Base-by-base conservation (phyloP, 2,888 invertebrate genomes). In the Cistogaster globosa region DNA sequence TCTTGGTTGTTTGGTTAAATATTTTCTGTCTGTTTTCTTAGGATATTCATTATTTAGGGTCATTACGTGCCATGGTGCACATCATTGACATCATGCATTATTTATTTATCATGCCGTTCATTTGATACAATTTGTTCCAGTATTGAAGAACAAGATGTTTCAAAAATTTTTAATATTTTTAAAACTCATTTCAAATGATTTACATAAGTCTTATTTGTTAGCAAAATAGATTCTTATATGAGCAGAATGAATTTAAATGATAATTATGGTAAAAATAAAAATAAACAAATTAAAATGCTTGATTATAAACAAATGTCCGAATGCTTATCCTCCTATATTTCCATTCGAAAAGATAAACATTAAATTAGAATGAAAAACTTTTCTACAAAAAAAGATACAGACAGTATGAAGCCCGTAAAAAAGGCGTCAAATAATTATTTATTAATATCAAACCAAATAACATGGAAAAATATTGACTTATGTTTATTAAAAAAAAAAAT, bases 261-360 rank as follows among this genome's bases (percentile, higher is more conserved):
- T 36, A 38, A 55, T 53, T 57, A 26, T 45, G 8, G 8, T 51
- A 57, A 36, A 42, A 63, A 71, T 65, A 65, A 26, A 72, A 58
- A 38, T 7, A 7, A 38, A 38, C 45, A 63, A 67, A 65, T 80
- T 65, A 67, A 58, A 58, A 38, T 26, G 57, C 51, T 57, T 26
- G 55, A 58, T 58, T 79, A 58, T 79, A 79, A 72, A 65, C 65
- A 72, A 65, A 58, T 36, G 58, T 38, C 20, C 32, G 16, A 18
- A 14, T 42, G 4, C 20, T 11, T 3, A 63, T n/a, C 7, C 12
- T 38, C 16, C 18, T 7, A 9, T 26, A 26, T 26, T 1, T 26
- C 4, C 4, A 26, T 26, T 26, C 26, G 26, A 26, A 26, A 26
- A 26, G 26, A 26, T 26, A 26, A 26, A 26, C 26, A 26, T 26